Base-by-base conservation (phyloP, 2,888 invertebrate genomes). In the Sinohyriopsis cumingii region DNA sequence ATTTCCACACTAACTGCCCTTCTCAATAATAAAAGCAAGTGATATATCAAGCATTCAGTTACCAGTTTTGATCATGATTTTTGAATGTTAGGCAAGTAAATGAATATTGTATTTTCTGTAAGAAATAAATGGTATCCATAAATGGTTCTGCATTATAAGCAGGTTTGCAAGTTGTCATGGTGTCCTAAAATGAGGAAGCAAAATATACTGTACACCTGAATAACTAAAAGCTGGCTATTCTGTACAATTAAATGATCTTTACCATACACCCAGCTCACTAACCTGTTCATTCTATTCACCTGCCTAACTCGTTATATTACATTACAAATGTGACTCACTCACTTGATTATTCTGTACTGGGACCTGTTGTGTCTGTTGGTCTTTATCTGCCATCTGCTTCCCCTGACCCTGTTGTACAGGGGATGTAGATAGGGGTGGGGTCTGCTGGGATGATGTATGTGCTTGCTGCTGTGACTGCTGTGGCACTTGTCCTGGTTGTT, bases 321-420 rank as follows among this genome's bases (percentile, higher is more conserved):
- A 55, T 56, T 55, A 55, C 15, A 63, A 28, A 60, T 9, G 7
- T 20, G 24, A 24, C 22, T 18, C 9, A 20, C 33, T 75, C 45
- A 84, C 82, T 67, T 85, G 85, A 70, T 85, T 85, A 76, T 84
- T 84, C 76, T 85, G 84, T 53, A 83, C 73, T 33, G 74, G 81
- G 61, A 53, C 62, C 45, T 69, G 72, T 55, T 63, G 71, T n/a
- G 69, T 67, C 18, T 68, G 59, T n/a, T 53, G 55, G 45, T 45
- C 45, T 45, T 45, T 45, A 12, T 45, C 45, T 4, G 24, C 59
- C 22, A 59, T n/a, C 22, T 22, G 59, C 9, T n/a, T n/a, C n/a
- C 24, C 45, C 70, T 45, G 45, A 45, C 63, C 68, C 55, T 70
- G 68, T 33, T 68, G 69, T 28, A 64, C 66, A 65, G 82, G 78